Evolutionary conservation across 2,888 invertebrate genomes (phyloP).

Genomic region (Adineta ricciae): DNA sequence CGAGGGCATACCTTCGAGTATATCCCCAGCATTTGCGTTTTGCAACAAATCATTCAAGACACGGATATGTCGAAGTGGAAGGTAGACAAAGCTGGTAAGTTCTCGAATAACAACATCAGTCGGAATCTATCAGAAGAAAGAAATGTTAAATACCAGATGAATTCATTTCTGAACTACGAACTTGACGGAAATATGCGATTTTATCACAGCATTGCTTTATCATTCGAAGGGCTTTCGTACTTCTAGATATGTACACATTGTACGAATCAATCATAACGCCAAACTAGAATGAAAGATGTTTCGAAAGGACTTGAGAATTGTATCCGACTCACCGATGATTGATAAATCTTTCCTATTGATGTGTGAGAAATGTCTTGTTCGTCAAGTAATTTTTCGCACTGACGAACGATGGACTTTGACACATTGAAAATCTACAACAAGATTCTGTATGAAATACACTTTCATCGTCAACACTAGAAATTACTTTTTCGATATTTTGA

Average conservation of each 20-base stretch:
- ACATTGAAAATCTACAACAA: neutral
- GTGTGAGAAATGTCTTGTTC: neutral
- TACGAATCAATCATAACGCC: neutral
- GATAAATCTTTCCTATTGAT: neutral
- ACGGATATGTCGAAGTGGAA: neutral
- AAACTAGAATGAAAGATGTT: neutral
- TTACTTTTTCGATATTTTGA: constrained; percentile 19
- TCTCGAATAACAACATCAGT: neutral
- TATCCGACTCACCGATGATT: neutral
- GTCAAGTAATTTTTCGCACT: neutral
- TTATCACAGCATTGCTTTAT: neutral
- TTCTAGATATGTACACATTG: neutral
- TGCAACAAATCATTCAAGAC: neutral
- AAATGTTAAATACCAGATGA: neutral
- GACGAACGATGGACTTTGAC: neutral
- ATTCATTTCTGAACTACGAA: neutral
- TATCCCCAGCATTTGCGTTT: neutral
- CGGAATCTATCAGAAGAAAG: neutral
- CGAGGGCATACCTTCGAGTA: neutral
- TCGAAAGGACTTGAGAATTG: neutral
- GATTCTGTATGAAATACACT: too few species aligned
- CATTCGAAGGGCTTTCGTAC: neutral
- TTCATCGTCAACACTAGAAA: too few species aligned
- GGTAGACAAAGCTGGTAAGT: neutral
- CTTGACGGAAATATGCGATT: neutral